Base-by-base conservation (phyloP, 2,888 invertebrate genomes). In the Orchesellides sinensis region DNA sequence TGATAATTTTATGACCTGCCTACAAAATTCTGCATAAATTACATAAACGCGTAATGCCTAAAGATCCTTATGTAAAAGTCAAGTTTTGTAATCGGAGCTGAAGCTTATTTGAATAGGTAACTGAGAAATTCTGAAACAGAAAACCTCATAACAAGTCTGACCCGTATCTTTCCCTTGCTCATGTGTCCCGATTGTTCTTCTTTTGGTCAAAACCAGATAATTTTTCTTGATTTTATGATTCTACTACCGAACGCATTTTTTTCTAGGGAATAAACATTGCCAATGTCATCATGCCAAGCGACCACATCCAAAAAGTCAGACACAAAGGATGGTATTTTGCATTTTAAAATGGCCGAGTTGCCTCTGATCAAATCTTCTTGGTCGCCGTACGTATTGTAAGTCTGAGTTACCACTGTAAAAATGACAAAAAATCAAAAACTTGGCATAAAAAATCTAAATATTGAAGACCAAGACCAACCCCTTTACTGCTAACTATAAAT, bases 221-320 rank as follows among this genome's bases (percentile, higher is more conserved):
- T 69, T n/a, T n/a, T n/a, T n/a, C n/a, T n/a, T n/a, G n/a, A n/a
- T n/a, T n/a, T n/a, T n/a, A n/a, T n/a, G n/a, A n/a, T 5, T 17
- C 32, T 10, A 59, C 32, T 79, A 79, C 79, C 79, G 45, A 79
- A 79, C 23, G 70, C 79, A 65, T 79, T n/a, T 32, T 59, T 77
- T 25, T 79, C 79, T 69, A 29, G 79, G 29, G 74, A 52, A 63
- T 84, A 87, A 54, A 84, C 70, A 75, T 82, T 90, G 70, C 91
- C 92, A 85, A 90, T 90, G 87, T 91, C 90, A 88, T 91, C 91
- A 83, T 90, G 90, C 96, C 96, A 96, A 86, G 95, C 94, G 90
- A 96, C 94, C 73, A 98, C 96, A 90, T 94, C 94, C 70, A 98
- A 95, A 91, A 96, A 97, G 92, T 97, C 97, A 52, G 96, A 94